A percentile compares a stretch with the other conserved stretches of the same genome.
These are phyloP conservation scores for Tuberolachnus salignus DNA, from an alignment of 2,888 invertebrate species.

Conservation along the genomic window DNA sequence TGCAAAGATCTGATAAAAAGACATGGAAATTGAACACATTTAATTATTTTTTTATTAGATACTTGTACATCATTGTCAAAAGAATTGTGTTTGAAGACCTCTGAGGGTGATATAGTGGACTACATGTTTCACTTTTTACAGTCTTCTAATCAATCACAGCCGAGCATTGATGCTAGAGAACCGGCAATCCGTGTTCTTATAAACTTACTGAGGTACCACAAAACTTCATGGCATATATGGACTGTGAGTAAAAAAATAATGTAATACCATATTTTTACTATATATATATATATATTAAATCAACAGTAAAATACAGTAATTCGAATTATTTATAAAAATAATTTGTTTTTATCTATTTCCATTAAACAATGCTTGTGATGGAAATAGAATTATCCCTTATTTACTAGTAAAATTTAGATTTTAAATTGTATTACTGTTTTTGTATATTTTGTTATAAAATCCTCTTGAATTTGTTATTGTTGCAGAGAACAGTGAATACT, in stretches of 20 bases:
- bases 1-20: too few relatives aligned
- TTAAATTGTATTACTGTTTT: too few relatives aligned
- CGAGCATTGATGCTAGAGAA: conserved; percentile 56
- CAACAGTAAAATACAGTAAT: too few relatives aligned
- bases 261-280: not conserved
- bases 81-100: conserved; percentile 46
- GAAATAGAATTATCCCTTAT: too few relatives aligned
- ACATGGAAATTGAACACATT: too few relatives aligned
- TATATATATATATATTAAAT: too few relatives aligned
- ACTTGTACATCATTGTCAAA: conserved; percentile 48
- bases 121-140: conserved; percentile 54
- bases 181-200: conserved; percentile 55
- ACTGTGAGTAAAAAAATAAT: conserved; percentile 24
- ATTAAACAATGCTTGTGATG: too few relatives aligned
- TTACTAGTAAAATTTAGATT: too few relatives aligned
- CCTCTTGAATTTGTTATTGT: not conserved
- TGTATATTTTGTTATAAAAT: not conserved
- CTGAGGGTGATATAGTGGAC: conserved; percentile 46
- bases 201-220: conserved; percentile 54
- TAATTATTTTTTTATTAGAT: conserved; percentile 25
- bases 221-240: conserved; percentile 48
- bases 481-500: conserved; percentile 12
- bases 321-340: too few relatives aligned
- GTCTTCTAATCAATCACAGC: conserved; percentile 57
- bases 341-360: too few relatives aligned